A percentile compares a stretch with the other conserved stretches of the same genome.
These are phyloP conservation scores for Pipistrellus nathusii DNA, from an alignment of 2,797 vertebrate genomes.

Conservation along the genomic window DNA sequence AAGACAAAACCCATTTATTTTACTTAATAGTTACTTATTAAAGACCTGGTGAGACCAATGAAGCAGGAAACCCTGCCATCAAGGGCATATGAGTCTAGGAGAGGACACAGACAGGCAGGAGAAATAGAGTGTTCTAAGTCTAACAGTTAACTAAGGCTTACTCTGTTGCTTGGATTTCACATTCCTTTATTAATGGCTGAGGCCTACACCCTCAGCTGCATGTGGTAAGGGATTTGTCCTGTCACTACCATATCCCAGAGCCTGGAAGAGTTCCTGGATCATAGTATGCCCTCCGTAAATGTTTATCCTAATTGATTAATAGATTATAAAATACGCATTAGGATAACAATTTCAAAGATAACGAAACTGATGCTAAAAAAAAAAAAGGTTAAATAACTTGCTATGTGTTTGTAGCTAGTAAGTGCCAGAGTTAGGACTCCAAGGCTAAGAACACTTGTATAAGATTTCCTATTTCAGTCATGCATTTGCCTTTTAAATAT, in stretches of 20 bases:
- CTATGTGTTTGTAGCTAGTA: background rate
- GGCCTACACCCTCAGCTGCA: background rate
- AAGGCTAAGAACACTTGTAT: background rate
- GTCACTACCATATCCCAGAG: background rate
- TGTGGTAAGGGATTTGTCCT: background rate
- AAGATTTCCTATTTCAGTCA: constrained; percentile 18
- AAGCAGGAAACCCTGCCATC: background rate
- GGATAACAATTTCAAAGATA: constrained; percentile 37
- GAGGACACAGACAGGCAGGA: background rate
- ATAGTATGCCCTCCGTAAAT: background rate
- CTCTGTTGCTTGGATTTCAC: background rate
- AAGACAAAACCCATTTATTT: background rate
- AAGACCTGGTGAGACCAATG: background rate
- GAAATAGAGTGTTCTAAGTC: background rate
- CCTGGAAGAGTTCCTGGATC: background rate
- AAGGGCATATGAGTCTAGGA: background rate
- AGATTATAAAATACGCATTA: constrained; percentile 9
- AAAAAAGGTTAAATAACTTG: background rate
- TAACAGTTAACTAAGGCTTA: background rate
- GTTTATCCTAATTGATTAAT: background rate
- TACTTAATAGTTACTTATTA: constrained; percentile 22
- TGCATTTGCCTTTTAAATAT: constrained; percentile 50
- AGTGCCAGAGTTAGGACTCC: constrained; percentile 15
- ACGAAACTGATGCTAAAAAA: background rate
- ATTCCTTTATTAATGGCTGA: background rate